Evolutionary conservation across 2,797 vertebrate genomes (phyloP), one percentile per base, ranked within the genome.

Genomic region (Centropyge bicolor): DNA sequence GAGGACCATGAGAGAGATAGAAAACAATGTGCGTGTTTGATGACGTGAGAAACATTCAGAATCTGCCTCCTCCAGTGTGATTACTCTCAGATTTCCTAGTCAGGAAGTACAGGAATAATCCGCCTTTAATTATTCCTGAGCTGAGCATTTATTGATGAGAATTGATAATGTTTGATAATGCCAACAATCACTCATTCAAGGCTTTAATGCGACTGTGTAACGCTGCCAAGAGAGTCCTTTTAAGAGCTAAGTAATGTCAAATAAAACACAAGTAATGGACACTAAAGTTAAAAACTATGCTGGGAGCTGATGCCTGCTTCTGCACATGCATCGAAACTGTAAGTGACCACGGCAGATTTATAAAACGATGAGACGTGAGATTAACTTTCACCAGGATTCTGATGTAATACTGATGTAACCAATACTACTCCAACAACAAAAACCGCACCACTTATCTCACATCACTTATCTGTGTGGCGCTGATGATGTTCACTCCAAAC

Each of bases 21-120:
- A 92, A 93, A 92, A 90, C 86, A 78, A 83, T 82, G 88, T 66
- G 78, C 85, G 54, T 88, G 81, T 83, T 91, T 93, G 92, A 95
- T 87, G 90, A 92, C 84, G 90, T 90, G 90, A 88, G 83, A 86
- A 92, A 93, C 87, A 91, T 91, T 92, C 67, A 24, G 69, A 80
- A 88, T 89, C 52, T 59, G 83, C 87, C 78, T 79, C 74, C 60
- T 86, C 24, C 54, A 43, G 74, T 66, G 73, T 84, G 87, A 91
- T 87, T 89, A 79, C 82, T 85, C 70, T 76, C 41, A 78, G 70
- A 84, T 76, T 76, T 81, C 66, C 78, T 70, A 20, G 77, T 85
- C 20, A n/a, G 72, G 36, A 82, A 83, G 80, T 76, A 63, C 71
- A 55, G 74, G 62, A 71, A 77, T 76, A 82, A 87, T 75, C 77